phyloP scores from a whole-genome alignment of 2,113 vertebrate species.

The Eleginops maclovinus region DNA sequence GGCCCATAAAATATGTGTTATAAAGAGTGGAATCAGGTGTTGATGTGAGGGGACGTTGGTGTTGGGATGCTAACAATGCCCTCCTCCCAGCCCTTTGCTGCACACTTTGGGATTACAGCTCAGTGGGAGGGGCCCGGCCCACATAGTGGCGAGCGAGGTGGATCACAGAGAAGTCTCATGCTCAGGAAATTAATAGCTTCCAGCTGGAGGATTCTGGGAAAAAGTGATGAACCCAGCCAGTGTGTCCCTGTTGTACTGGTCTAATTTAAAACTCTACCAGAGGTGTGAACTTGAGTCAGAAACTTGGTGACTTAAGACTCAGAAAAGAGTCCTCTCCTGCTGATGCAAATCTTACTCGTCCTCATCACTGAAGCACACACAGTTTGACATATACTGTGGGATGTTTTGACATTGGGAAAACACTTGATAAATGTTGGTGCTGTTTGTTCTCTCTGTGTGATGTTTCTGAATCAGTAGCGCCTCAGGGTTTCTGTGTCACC shows the following conservation, averaged over 20 bases:
- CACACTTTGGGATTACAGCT: slow-evolving; percentile 61
- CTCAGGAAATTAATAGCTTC: slow-evolving; percentile 55
- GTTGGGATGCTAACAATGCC: not conserved
- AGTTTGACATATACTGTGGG: too few relatives aligned
- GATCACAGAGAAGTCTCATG: slow-evolving; percentile 43
- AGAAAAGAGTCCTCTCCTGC: too few relatives aligned
- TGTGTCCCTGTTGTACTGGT: slow-evolving; percentile 6
- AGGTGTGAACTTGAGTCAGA: too few relatives aligned
- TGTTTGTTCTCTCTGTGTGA: slow-evolving; percentile 30
- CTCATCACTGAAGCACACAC: too few relatives aligned
- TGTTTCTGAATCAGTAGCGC: slow-evolving; percentile 25
- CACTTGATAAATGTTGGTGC: slow-evolving; percentile 15
- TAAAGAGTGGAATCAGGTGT: slow-evolving; percentile 5
- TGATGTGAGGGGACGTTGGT: slow-evolving; percentile 7
- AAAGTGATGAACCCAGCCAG: slow-evolving; percentile 39
- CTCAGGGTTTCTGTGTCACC: slow-evolving; percentile 29
- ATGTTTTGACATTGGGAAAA: too few relatives aligned
- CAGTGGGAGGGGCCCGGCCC: slow-evolving; percentile 36
- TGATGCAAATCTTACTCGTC: too few relatives aligned
- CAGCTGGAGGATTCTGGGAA: slow-evolving; percentile 49
- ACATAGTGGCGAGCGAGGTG: not conserved
- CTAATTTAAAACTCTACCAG: too few relatives aligned
- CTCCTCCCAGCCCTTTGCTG: slow-evolving; percentile 35
- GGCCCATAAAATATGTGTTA: not conserved
- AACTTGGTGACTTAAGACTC: too few relatives aligned